Evolutionary conservation across 2,113 vertebrate genomes (phyloP).

Genomic region (Zosterops borbonicus): DNA sequence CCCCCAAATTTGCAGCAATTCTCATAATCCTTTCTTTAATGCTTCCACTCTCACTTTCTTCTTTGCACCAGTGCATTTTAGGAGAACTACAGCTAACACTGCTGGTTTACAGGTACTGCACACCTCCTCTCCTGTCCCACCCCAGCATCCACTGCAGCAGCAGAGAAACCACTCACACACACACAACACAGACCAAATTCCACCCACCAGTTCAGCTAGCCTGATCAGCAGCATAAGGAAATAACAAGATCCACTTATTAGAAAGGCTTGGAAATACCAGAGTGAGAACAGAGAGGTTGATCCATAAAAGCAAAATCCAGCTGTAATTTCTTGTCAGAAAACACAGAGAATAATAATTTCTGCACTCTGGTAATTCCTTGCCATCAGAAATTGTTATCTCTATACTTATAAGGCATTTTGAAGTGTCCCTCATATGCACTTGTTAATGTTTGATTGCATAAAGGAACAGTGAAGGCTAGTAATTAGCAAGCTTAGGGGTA

Average conservation of each 20-base stretch:
- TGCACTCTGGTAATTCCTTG: not conserved
- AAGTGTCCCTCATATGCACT: not conserved
- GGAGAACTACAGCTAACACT: not conserved
- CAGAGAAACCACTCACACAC: not conserved
- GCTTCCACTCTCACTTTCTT: not conserved
- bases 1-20: not conserved
- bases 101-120: not conserved
- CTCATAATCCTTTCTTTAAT: not conserved
- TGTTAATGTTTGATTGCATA: not conserved
- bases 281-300: not conserved
- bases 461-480: not conserved
- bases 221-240: not conserved
- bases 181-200: not conserved
- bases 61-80: not conserved
- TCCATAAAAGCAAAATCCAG: not conserved
- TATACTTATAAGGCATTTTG: not conserved
- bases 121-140: not conserved
- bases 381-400: not conserved
- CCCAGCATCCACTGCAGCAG: not conserved
- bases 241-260: not conserved
- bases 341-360: not conserved
- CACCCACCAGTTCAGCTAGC: not conserved
- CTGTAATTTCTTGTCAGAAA: not conserved
- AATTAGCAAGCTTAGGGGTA: slow-evolving; percentile 2
- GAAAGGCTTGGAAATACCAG: not conserved